Base-by-base conservation (phyloP, 2,113 vertebrate species). In the Chloropsis hardwickii region DNA sequence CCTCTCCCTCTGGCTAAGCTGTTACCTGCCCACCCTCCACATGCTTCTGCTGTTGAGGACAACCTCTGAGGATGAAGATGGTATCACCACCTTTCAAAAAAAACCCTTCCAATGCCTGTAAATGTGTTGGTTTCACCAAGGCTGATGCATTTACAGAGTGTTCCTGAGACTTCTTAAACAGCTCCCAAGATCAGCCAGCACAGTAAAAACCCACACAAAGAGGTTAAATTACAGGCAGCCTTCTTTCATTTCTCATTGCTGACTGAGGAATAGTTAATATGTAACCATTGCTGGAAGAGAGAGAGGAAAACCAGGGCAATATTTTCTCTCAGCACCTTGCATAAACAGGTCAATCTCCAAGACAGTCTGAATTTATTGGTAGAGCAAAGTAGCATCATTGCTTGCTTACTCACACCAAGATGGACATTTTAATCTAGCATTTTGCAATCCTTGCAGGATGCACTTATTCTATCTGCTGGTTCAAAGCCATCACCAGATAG, bases 301-400 rank as follows among this genome's bases (percentile, higher is more conserved):
- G 11, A 79, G 44, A 62, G 24, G 29, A 74, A 91, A 92, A 81
- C 42, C 65, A 3, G 0, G 25, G 79, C 58, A 77, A 62, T 93
- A 90, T 88, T 92, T 92, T 72, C 58, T 90, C 61, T 82, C 37
- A 60, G 15, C 71, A 76, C 37, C 78, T 78, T 94, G 65, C 79
- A 83, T 87, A 95, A 94, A 87, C 74, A 93, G n/a, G 71, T 92
- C 92, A 83, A 15, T 82, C 79, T 94, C 70, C 40, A 86, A 81
- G 82, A 82, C 54, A 82, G 57, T 57, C 48, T 88, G 72, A 70
- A 93, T 90, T 88, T 92, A 90, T 92, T 51, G 64, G 27, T 58
- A 70, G 81, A 86, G 54, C 7, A 65, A 92, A 78, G 47, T 42
- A 88, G 8, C 39, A 81, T 92, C 76, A 77, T 83, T 86, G 56